These are phyloP conservation scores for Copidosoma floridanum DNA, from an alignment of 1,140 invertebrate species.

Conservation along the genomic window DNA sequence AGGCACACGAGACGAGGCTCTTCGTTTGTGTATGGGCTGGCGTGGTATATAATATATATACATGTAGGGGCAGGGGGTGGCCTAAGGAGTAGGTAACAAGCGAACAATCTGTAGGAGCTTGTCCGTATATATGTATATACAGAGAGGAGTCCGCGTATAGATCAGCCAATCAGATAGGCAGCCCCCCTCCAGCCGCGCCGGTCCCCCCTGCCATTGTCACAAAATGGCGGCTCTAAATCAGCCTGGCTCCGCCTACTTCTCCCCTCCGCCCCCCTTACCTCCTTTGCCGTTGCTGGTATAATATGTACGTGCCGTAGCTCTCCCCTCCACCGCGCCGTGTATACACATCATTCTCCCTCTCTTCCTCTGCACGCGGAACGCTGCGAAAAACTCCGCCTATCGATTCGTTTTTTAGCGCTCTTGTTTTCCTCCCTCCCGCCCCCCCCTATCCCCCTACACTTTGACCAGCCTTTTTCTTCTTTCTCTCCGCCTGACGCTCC, in stretches of 20 bases:
- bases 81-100: conserved; percentile 35
- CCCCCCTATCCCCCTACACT: neutral
- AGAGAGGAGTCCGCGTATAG: neutral
- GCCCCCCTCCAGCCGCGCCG: conserved; percentile 36
- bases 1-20: too few relatives aligned
- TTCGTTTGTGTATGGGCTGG: too few relatives aligned
- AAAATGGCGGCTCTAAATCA: conserved; percentile 59
- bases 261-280: conserved; percentile 30
- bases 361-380: too few relatives aligned
- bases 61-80: neutral
- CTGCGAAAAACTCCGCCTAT: conserved; percentile 58
- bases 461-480: neutral
- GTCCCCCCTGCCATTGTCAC: conserved; percentile 51
- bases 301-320: too few relatives aligned
- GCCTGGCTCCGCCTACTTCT: conserved; percentile 52
- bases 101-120: conserved; percentile 58
- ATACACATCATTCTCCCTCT: too few relatives aligned
- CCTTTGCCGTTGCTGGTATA: too few relatives aligned
- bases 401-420: conserved; percentile 57
- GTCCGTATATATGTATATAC: conserved; percentile 26
- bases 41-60: too few relatives aligned
- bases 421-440: conserved; percentile 37
- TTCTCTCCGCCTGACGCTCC: conserved; percentile 1
- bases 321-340: conserved; percentile 32
- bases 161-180: conserved; percentile 58